These are phyloP conservation scores for Sula dactylatra DNA, from an alignment of 2,113 vertebrate genomes.

Conservation along the genomic window DNA sequence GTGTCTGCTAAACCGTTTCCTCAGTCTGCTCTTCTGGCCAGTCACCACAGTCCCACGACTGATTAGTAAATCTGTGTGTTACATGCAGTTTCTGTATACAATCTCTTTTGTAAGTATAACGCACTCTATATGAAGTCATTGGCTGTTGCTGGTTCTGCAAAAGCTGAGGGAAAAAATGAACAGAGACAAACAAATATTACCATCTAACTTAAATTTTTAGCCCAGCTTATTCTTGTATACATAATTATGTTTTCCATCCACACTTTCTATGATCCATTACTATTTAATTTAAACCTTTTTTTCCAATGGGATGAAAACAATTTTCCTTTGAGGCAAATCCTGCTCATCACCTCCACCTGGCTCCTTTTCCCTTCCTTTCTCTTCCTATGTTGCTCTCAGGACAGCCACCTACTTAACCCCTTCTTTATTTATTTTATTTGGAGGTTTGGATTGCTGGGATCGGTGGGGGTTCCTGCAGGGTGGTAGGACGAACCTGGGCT, in stretches of 20 bases:
- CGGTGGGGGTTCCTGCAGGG: rapidly evolving
- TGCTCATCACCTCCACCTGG: not conserved
- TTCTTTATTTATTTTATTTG: not conserved
- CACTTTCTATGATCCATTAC: not conserved
- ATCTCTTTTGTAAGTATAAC: not conserved
- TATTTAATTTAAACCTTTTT: not conserved
- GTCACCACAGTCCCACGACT: not conserved
- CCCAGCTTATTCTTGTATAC: not conserved
- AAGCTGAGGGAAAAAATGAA: not conserved
- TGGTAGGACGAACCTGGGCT: not conserved
- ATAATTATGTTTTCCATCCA: not conserved
- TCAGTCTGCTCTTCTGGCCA: not conserved
- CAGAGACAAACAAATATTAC: not conserved
- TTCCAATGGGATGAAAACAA: not conserved
- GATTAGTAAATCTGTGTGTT: not conserved
- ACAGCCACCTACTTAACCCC: not conserved
- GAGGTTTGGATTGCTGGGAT: not conserved
- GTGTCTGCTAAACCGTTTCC: not conserved
- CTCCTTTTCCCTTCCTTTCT: not conserved
- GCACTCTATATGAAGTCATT: not conserved
- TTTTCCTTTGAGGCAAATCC: not conserved
- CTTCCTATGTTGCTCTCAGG: not conserved
- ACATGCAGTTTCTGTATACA: not conserved
- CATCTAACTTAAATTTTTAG: not conserved
- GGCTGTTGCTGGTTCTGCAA: not conserved